Evolutionary conservation across 2,113 vertebrate genomes (phyloP).

Genomic region (Burhinus oedicnemus): DNA sequence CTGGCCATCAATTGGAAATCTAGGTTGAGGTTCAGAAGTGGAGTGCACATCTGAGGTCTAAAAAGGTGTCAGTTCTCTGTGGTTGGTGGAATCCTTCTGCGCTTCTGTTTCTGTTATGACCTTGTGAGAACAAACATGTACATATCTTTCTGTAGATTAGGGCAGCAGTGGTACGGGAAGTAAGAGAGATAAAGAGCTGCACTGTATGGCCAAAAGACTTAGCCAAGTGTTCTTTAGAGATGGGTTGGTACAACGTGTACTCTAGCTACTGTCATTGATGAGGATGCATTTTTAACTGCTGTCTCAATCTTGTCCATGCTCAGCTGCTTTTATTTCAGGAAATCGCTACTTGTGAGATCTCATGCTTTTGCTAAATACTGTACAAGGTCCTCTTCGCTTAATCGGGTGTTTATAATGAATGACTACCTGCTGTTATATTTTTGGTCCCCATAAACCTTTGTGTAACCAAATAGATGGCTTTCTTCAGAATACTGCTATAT

Average conservation of each 20-base stretch:
- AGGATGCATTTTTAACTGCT: background rate
- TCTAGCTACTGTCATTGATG: background rate
- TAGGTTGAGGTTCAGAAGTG: background rate
- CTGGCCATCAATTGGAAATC: background rate
- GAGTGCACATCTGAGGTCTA: background rate
- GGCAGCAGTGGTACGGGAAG: background rate
- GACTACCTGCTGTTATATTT: background rate
- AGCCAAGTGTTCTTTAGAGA: background rate
- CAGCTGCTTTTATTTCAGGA: constrained; percentile 2
- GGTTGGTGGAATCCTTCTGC: background rate
- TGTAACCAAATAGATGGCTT: background rate
- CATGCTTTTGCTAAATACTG: background rate
- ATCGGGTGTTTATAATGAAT: background rate
- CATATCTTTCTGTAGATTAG: background rate
- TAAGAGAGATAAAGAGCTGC: background rate
- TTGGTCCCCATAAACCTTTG: background rate
- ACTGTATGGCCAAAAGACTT: background rate
- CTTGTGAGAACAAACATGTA: background rate
- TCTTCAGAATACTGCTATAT: background rate
- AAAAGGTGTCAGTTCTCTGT: background rate
- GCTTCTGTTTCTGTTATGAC: background rate
- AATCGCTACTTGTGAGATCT: rapidly evolving
- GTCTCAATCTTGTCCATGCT: background rate
- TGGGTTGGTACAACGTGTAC: rapidly evolving
- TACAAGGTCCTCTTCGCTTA: background rate